Evolutionary conservation across 2,888 invertebrate species (phyloP).

Genomic region (Vannuccia rotundouncinata): DNA sequence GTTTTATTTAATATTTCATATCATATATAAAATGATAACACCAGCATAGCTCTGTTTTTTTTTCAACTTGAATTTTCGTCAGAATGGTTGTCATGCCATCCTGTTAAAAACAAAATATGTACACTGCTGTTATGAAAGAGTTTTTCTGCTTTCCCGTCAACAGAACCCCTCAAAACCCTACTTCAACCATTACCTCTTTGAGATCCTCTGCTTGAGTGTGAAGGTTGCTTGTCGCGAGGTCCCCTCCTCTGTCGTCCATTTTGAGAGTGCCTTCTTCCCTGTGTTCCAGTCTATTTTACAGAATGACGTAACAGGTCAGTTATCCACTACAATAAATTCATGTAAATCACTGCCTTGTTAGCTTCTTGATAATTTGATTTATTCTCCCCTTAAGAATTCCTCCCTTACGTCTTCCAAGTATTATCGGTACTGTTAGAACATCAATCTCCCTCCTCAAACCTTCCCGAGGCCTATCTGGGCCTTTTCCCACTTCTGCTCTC

Average conservation of each 20-base stretch:
- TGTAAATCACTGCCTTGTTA: too few species aligned
- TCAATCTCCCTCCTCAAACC: constrained; percentile 43
- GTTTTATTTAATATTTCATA: too few species aligned
- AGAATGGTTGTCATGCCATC: neutral
- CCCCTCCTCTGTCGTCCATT: constrained; percentile 71
- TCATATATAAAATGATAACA: too few species aligned
- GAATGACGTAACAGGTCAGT: constrained; percentile 77
- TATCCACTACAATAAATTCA: too few species aligned
- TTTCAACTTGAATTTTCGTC: neutral
- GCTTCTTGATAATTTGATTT: neutral
- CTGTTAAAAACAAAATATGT: neutral
- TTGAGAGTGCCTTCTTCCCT: constrained; percentile 85
- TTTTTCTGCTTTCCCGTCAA: neutral
- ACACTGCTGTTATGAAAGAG: neutral
- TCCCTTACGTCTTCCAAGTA: constrained; percentile 69
- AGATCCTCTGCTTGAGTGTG: constrained; percentile 72
- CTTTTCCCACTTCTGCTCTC: constrained; percentile 81
- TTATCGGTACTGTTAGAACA: constrained; percentile 76
- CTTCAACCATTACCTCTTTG: constrained; percentile 96
- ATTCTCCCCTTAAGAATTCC: constrained; percentile 35
- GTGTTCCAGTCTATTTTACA: constrained; percentile 88
- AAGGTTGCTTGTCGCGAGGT: constrained; percentile 70
- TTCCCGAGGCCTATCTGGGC: constrained; percentile 75
- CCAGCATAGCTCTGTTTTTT: too few species aligned
- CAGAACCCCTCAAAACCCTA: constrained; percentile 87